phyloP scores from a whole-genome alignment of 2,888 invertebrate species.

The Caenorhabditis imperialis region DNA sequence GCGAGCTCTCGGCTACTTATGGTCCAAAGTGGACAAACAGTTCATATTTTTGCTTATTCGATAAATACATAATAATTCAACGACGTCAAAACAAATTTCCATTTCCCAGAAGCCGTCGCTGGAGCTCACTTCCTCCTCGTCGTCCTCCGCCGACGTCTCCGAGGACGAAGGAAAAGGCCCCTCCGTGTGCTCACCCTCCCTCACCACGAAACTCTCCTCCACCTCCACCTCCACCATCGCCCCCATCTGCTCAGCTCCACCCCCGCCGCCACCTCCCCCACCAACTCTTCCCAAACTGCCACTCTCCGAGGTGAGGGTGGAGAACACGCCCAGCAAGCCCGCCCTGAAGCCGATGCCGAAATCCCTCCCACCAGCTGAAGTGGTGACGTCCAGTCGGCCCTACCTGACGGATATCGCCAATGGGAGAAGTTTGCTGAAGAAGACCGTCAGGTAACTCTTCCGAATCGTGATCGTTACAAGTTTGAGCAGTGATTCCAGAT shows the following conservation, averaged over 20 bases:
- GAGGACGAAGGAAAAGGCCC: slow-evolving; percentile 57
- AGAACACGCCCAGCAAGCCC: slow-evolving; percentile 18
- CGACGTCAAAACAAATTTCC: too few species aligned
- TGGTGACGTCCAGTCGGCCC: slow-evolving; percentile 28
- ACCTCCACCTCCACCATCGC: slow-evolving; percentile 1
- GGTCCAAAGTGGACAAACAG: too few species aligned
- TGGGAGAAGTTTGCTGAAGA: slow-evolving; percentile 45
- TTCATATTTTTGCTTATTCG: too few species aligned
- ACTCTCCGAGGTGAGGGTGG: slow-evolving; percentile 1
- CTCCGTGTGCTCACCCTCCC: slow-evolving; percentile 44
- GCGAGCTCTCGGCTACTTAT: too few species aligned
- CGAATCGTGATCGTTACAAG: not conserved
- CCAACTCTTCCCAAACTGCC: slow-evolving; percentile 15
- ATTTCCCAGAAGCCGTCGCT: slow-evolving; percentile 38
- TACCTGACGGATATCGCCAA: slow-evolving; percentile 51
- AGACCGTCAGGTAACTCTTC: slow-evolving; percentile 27
- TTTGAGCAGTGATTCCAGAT: slow-evolving; percentile 23
- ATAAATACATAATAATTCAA: too few species aligned
- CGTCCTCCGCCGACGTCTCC: slow-evolving; percentile 34
- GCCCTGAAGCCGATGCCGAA: not conserved
- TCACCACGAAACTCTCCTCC: slow-evolving; percentile 17
- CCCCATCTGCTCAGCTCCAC: slow-evolving; percentile 10
- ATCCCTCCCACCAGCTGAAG: slow-evolving; percentile 30
- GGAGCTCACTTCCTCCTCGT: slow-evolving; percentile 33
- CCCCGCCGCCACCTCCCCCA: slow-evolving; percentile 43